These are phyloP conservation scores for Manis pentadactyla DNA, from an alignment of 2,797 vertebrate species.

Conservation along the genomic window DNA sequence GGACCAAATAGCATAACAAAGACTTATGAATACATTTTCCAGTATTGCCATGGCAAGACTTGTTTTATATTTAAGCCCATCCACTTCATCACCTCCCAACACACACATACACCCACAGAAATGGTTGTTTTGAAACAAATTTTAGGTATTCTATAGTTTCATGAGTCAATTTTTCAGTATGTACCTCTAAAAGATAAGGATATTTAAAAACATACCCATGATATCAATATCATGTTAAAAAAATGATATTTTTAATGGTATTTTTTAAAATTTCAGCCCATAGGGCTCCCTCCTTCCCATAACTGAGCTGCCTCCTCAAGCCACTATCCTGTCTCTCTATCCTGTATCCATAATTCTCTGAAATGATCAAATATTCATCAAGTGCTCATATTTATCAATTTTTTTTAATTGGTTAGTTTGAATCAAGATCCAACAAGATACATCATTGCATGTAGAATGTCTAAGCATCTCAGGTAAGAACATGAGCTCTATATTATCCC, in stretches of 20 bases:
- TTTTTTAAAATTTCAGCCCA: too few relatives aligned
- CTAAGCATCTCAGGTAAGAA: neutral
- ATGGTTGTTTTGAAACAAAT: neutral
- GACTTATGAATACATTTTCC: neutral
- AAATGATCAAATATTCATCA: neutral
- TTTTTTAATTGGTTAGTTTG: neutral
- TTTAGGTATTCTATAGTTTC: neutral
- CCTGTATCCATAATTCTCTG: neutral
- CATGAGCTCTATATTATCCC: neutral
- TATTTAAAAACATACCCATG: neutral
- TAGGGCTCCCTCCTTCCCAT: too few relatives aligned
- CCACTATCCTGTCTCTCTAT: too few relatives aligned
- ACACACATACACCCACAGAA: neutral
- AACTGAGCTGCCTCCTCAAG: too few relatives aligned
- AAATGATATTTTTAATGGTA: too few relatives aligned
- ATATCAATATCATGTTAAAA: neutral
- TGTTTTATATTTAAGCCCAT: neutral
- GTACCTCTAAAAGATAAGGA: neutral
- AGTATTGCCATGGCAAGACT: neutral
- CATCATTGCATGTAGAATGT: neutral
- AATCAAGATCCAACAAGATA: neutral
- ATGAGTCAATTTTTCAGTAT: neutral
- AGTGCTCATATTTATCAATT: neutral
- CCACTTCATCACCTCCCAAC: neutral
- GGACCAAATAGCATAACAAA: neutral